phyloP scores from a whole-genome alignment of 2,797 vertebrate species.

The Peromyscus aztecus region DNA sequence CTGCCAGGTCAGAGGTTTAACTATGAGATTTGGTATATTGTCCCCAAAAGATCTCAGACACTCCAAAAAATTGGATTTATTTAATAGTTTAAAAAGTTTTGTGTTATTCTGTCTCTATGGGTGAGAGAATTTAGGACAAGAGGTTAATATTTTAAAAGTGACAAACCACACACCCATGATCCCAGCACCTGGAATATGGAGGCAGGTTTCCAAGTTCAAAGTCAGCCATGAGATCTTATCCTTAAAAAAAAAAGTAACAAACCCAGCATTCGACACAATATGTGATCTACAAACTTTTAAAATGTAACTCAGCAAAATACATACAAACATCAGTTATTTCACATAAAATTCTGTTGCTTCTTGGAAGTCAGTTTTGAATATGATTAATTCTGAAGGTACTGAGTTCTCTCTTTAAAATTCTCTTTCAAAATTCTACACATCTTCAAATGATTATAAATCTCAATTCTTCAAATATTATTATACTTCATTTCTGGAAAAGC shows the following conservation, averaged over 20 bases:
- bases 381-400: background rate
- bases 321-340: background rate
- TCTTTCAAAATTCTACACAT: slow-evolving; percentile 4
- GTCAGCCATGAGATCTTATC: background rate
- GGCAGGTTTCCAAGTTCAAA: background rate
- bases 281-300: background rate
- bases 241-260: background rate
- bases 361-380: slow-evolving; percentile 1
- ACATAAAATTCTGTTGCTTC: background rate
- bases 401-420: background rate
- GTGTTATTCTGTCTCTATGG: background rate
- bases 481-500: slow-evolving; percentile 44
- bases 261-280: background rate
- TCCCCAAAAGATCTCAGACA: background rate
- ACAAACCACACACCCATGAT: background rate
- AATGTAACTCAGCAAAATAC: background rate
- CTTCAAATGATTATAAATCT: slow-evolving; percentile 36
- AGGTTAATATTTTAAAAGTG: background rate
- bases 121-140: background rate
- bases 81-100: background rate
- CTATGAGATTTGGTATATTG: background rate
- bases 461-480: slow-evolving; percentile 1
- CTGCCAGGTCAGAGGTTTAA: background rate
- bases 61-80: background rate
- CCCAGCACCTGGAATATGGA: background rate